Percentiles rank a stretch among this genome's conserved stretches.
Evolutionary conservation across 2,113 vertebrate genomes (phyloP).

Genomic region (Arvicanthis niloticus): DNA sequence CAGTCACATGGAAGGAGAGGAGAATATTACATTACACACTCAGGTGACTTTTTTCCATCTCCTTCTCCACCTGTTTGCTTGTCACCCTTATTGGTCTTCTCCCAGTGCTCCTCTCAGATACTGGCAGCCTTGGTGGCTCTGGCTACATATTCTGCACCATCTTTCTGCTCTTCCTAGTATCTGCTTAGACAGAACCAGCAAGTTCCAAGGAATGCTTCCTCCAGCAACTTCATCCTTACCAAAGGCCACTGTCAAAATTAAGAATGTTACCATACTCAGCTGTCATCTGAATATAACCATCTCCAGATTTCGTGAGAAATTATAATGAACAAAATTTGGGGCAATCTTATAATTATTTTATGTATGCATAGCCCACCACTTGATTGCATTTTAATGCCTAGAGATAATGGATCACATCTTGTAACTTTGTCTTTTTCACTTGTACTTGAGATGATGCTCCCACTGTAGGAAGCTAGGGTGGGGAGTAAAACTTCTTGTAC

Average conservation of each 20-base stretch:
- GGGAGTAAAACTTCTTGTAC: not conserved
- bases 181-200: not conserved
- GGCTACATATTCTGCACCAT: not conserved
- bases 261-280: not conserved
- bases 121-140: not conserved
- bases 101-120: not conserved
- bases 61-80: not conserved
- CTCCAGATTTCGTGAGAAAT: not conserved
- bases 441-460: too few species aligned
- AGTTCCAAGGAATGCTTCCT: not conserved
- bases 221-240: not conserved
- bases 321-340: not conserved
- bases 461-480: not conserved
- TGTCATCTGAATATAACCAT: too few species aligned
- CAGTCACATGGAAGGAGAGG: not conserved
- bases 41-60: not conserved
- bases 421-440: not conserved
- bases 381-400: not conserved
- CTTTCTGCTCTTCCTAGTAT: not conserved
- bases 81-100: not conserved
- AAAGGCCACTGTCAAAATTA: not conserved
- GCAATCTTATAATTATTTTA: slow-evolving; percentile 16
- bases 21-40: not conserved
- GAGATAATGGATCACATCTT: not conserved
- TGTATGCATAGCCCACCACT: not conserved